A percentile compares a stretch with the other conserved stretches of the same genome.
These are phyloP conservation scores for Heteromyza rotundicornis DNA, from an alignment of 2,888 invertebrate species.

Conservation along the genomic window DNA sequence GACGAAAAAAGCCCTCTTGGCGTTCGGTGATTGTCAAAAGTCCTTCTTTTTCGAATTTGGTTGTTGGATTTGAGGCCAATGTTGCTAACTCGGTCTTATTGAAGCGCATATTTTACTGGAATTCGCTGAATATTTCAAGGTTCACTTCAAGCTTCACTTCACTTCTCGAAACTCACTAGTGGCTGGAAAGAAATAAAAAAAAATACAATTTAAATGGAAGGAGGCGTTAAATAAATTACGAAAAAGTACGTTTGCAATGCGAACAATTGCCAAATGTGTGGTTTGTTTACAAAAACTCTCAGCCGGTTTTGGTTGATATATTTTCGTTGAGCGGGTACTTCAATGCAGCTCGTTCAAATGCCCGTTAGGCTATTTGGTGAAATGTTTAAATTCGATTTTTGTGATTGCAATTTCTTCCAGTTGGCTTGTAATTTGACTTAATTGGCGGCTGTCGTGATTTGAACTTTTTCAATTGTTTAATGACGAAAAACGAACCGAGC, in stretches of 20 bases:
- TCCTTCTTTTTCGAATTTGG: conserved; percentile 92
- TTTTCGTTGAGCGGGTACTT: no score
- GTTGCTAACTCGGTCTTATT: conserved; percentile 87
- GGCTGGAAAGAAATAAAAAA: not conserved
- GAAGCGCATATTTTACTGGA: conserved; percentile 76
- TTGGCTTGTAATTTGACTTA: no score
- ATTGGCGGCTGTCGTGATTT: no score
- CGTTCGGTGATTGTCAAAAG: conserved; percentile 84
- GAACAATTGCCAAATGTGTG: not conserved
- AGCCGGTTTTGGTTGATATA: no score
- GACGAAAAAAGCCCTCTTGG: conserved; percentile 90
- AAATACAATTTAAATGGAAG: not conserved
- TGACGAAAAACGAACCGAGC: no score
- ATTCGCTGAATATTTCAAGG: not conserved
- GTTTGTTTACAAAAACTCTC: no score
- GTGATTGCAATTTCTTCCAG: no score
- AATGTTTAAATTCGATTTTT: no score
- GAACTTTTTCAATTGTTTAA: no score
- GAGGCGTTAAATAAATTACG: not conserved
- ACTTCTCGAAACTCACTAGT: not conserved
- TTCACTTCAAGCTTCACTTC: not conserved
- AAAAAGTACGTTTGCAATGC: not conserved
- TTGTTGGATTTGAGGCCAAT: conserved; percentile 84
- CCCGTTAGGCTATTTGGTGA: no score
- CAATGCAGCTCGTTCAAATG: no score